Conservation (phyloP, 2,113 vertebrate genomes). For the Pseudorasbora parva region DNA sequence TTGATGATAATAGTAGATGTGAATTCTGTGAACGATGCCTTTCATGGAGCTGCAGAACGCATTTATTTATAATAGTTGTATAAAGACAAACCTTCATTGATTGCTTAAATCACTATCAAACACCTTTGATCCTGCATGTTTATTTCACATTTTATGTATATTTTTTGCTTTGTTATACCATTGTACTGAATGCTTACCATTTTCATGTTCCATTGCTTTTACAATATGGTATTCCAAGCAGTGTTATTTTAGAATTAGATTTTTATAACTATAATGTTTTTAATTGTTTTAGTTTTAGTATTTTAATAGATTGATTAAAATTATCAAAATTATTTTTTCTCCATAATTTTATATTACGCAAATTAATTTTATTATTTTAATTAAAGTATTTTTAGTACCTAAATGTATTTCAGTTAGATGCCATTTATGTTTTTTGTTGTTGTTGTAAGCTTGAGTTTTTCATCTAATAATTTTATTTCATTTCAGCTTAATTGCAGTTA, state of each 20-base stretch:
- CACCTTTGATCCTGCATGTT: not conserved
- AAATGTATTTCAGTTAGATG: too few species aligned
- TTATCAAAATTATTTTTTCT: too few species aligned
- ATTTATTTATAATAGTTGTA: not conserved
- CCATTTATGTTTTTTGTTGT: not conserved
- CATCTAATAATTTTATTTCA: not conserved
- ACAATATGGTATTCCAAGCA: not conserved
- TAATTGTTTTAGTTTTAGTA: too few species aligned
- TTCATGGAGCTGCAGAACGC: not conserved
- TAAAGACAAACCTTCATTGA: not conserved
- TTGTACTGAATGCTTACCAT: not conserved
- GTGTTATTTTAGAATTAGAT: not conserved
- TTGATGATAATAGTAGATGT: not conserved
- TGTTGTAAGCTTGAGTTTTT: not conserved
- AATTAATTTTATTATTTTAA: too few species aligned
- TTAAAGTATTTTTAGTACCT: too few species aligned
- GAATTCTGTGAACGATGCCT: not conserved
- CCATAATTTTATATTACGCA: too few species aligned
- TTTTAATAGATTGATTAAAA: too few species aligned
- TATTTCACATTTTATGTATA: not conserved
- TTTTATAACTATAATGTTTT: too few species aligned
- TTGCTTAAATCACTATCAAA: not conserved
- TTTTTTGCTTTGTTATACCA: not conserved
- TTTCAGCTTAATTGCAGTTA: too few species aligned
- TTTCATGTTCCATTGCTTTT: not conserved